Evolutionary conservation across 2,888 invertebrate species (phyloP), one percentile per base, ranked within the genome.

Genomic region (Corythucha ciliata): DNA sequence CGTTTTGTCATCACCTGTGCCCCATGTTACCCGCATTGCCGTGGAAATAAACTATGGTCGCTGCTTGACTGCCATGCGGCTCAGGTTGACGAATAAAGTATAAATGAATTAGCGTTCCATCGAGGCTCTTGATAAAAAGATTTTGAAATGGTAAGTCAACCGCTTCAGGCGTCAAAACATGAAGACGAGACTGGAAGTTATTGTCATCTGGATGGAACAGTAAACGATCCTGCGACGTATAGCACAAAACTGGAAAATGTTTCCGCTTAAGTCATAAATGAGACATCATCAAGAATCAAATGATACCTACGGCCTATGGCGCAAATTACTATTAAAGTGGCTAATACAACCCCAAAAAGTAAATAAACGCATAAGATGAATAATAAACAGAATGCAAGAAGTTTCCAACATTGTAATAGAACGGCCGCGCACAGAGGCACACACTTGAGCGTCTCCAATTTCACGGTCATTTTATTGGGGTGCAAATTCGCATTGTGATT

Each of bases 21-120:
- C 94, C 94, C 77, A 94, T 89, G 67, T 94, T 96, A 12, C 94
- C 94, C 47, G 94, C 94, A 77, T 94, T 96, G 5, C 94, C 94
- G 73, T 96, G 94, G 58, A 94, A 81, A 70, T 87, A 92, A 45
- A 94, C 71, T 64, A 94, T 73, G 8, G 93, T 93, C 0, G 90
- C 88, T 47, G 78, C 79, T 63, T 76, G 74, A 59, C 78, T 76
- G 60, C 78, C 78, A 57, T 78, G 76, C 39, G 77, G 77, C 54
- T 75, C 74, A 1, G 78, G 72, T 66, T 89, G 89, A 62, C 80
- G 77, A 56, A 90, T 81, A 63, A 88, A 80, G 66, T 83, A 89
- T 69, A 85, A 79, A 62, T 90, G 88, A 45, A 90, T 72, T 63
- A 79, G 77, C 3, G 80, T 77, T 21, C 84, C 83, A 74, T 89